Evolutionary conservation across 2,888 invertebrate species (phyloP), one percentile per base, ranked within the genome.

Genomic region (Clunio marinus): DNA sequence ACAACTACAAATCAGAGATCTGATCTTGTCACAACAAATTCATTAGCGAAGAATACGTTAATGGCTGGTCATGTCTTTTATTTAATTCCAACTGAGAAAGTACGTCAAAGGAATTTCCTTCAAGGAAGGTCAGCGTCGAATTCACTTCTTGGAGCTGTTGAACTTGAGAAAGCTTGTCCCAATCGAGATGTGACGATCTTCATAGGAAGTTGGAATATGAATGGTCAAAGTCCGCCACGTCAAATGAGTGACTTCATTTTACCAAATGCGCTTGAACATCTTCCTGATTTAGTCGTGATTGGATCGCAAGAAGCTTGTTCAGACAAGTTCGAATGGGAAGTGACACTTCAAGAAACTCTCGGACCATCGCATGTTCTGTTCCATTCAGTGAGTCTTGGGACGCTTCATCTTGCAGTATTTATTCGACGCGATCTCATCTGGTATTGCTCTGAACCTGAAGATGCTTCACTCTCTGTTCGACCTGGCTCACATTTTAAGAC

Each of bases 121-220:
- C 89, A 89, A 75, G 92, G 92, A 46, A 83, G 89, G 72, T 81
- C 91, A 69, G 91, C 91, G 45, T 87, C 89, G 1, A 88, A 88
- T 75, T 89, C 93, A 0, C 78, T 96, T 46, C 80, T 96, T 55
- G 95, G 96, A 0, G 84, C 89, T 1, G 85, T 86, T 17, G 96
- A 97, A 76, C 81, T 97, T 69, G 89, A 90, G 73, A 87, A 92
- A 76, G 88, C 91, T 55, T 85, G 96, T 73, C 94, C 94, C 1
- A 88, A 88, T 73, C 84, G 91, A 72, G 90, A 92, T 78, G 83
- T 95, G 0, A 88, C 86, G 71, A 86, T 96, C 73, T 95, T 93
- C 82, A 88, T 95, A 69, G 95, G 93, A 4, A 92, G 94, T 24
- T 97, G 96, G 96, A 97, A 97, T 77, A 96, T 96, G 94, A 95